These are phyloP conservation scores for Cantharis flavilabris DNA, from an alignment of 2,888 invertebrate species.

Conservation along the genomic window DNA sequence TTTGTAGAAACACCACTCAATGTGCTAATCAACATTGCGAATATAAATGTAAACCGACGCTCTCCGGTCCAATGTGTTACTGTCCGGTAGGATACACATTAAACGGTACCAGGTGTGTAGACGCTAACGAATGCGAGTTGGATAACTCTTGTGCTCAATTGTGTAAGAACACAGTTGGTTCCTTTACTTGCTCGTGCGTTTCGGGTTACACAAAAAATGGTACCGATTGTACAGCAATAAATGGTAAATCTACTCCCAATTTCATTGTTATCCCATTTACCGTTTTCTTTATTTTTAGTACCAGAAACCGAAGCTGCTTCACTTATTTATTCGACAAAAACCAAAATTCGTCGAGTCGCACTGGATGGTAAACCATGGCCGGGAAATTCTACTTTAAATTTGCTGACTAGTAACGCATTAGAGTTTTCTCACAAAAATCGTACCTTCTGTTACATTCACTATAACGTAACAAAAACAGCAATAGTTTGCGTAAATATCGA, in stretches of 20 bases:
- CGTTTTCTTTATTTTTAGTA: slow-evolving; percentile 57
- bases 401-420: slow-evolving; percentile 58
- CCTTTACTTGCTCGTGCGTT: slow-evolving; percentile 74
- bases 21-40: slow-evolving; percentile 50
- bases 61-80: slow-evolving; percentile 73
- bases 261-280: background rate
- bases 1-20: slow-evolving; percentile 60
- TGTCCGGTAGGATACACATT: slow-evolving; percentile 72
- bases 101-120: slow-evolving; percentile 66
- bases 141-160: slow-evolving; percentile 75
- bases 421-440: slow-evolving; percentile 72
- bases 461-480: slow-evolving; percentile 59
- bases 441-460: slow-evolving; percentile 74
- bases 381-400: slow-evolving; percentile 52
- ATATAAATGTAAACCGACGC: slow-evolving; percentile 72
- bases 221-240: slow-evolving; percentile 68
- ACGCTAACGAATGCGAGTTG: slow-evolving; percentile 77
- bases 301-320: slow-evolving; percentile 67
- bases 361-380: slow-evolving; percentile 59
- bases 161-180: slow-evolving; percentile 70
- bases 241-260: slow-evolving; percentile 62
- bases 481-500: slow-evolving; percentile 71
- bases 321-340: slow-evolving; percentile 70
- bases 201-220: slow-evolving; percentile 68
- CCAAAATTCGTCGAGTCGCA: slow-evolving; percentile 66